A percentile compares a stretch with the other conserved stretches of the same genome.
These are phyloP conservation scores for Pardosa pseudoannulata DNA, from an alignment of 2,888 invertebrate genomes.

Conservation along the genomic window DNA sequence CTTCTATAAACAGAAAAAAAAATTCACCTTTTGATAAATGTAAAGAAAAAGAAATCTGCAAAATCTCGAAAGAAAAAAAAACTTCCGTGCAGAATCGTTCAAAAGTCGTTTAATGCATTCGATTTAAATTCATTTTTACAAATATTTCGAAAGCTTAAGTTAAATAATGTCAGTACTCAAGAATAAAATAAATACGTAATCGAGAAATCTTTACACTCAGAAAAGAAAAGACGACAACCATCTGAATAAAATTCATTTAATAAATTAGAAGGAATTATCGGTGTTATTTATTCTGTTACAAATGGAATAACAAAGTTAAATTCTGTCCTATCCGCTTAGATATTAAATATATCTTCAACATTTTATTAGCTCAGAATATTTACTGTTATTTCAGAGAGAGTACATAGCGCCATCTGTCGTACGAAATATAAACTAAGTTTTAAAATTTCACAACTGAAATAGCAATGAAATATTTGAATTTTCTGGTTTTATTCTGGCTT, in stretches of 20 bases:
- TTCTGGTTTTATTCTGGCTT: no score
- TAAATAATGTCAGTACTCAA: not conserved
- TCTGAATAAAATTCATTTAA: not conserved
- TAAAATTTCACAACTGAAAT: no score
- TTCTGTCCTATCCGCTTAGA: not conserved
- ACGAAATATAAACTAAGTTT: not conserved
- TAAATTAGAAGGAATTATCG: constrained; percentile 2
- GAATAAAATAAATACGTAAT: not conserved
- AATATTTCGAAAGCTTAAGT: not conserved
- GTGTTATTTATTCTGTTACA: not conserved
- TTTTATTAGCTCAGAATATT: constrained; percentile 3
- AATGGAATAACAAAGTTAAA: constrained; percentile 10
- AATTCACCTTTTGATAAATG: no score
- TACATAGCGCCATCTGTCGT: not conserved
- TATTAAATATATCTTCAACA: constrained; percentile 16
- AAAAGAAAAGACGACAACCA: not conserved
- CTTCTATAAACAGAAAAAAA: no score
- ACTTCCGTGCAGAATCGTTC: not conserved
- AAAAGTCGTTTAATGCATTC: not conserved
- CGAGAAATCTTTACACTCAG: not conserved
- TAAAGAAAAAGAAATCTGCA: no score
- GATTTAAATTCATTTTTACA: not conserved
- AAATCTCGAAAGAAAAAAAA: no score
- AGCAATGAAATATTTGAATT: no score
- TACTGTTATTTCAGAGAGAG: not conserved